Evolutionary conservation across 92 coral and sea anemone species (phyloP).

Genomic region (Phenganax stokvisi): DNA sequence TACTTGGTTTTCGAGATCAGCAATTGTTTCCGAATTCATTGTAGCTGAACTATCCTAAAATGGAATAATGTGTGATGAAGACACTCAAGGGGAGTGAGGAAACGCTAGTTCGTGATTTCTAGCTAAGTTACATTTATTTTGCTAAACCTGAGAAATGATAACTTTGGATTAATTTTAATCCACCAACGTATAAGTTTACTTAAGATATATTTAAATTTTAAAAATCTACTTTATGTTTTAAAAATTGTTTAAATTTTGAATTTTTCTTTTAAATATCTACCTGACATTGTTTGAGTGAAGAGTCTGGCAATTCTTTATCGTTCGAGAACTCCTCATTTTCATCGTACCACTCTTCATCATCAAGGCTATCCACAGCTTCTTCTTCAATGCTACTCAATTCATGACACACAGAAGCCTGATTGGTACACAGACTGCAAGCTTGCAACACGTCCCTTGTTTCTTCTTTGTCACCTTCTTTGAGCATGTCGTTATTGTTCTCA

Average conservation of each 20-base stretch:
- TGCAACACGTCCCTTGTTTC: too few species aligned
- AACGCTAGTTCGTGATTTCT: too few species aligned
- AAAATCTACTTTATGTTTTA: background rate
- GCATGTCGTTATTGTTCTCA: background rate
- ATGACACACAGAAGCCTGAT: background rate
- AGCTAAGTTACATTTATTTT: too few species aligned
- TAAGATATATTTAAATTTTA: background rate
- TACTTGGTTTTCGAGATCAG: slow-evolving; percentile 95
- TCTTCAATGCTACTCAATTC: background rate
- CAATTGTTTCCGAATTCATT: slow-evolving; percentile 42
- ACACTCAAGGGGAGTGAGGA: too few species aligned
- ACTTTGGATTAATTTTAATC: too few species aligned
- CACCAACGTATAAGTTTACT: too few species aligned
- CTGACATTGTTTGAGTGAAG: background rate
- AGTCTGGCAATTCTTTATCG: background rate
- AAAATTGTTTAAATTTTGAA: slow-evolving; percentile 2
- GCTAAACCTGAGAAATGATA: too few species aligned
- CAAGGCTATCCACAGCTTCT: background rate
- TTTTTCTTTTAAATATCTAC: background rate
- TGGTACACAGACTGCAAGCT: too few species aligned
- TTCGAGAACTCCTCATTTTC: background rate
- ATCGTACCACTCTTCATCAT: background rate
- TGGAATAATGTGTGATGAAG: background rate
- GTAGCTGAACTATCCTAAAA: slow-evolving; percentile 23
- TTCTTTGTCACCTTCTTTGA: background rate